A percentile compares a stretch with the other conserved stretches of the same genome.
These are phyloP conservation scores for Rattus rattus DNA, from an alignment of 2,113 vertebrate species.

Conservation along the genomic window DNA sequence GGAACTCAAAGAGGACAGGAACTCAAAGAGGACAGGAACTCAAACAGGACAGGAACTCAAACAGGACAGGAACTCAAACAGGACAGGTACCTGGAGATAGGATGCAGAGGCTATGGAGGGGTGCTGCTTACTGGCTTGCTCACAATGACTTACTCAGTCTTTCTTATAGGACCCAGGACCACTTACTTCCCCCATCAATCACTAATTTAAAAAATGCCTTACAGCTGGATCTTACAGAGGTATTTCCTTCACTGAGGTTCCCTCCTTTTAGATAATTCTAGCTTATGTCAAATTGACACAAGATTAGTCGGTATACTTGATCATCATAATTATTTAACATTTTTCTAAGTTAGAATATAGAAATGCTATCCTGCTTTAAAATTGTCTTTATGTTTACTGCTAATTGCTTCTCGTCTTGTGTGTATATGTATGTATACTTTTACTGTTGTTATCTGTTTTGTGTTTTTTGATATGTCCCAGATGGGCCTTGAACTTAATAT, in stretches of 20 bases:
- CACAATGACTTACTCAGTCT: background rate
- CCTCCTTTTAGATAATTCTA: background rate
- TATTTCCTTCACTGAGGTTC: background rate
- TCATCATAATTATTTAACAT: background rate
- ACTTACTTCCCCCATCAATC: background rate
- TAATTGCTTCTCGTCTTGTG: background rate
- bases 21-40: no score
- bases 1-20: background rate
- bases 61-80: background rate
- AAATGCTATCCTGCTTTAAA: background rate
- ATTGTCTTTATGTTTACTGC: background rate
- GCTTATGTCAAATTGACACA: background rate
- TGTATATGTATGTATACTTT: background rate
- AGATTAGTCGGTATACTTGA: background rate
- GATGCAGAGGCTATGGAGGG: background rate
- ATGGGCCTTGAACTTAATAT: background rate
- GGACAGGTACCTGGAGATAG: background rate
- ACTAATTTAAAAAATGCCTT: background rate
- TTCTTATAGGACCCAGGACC: background rate
- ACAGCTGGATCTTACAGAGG: background rate
- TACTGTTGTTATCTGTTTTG: background rate
- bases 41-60: no score
- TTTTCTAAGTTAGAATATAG: constrained; percentile 35
- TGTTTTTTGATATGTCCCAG: background rate
- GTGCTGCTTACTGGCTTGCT: background rate